Percentiles rank a stretch among this genome's conserved stretches.
These are phyloP conservation scores for Myopa tessellatipennis DNA, from an alignment of 2,888 invertebrate genomes.

Conservation along the genomic window DNA sequence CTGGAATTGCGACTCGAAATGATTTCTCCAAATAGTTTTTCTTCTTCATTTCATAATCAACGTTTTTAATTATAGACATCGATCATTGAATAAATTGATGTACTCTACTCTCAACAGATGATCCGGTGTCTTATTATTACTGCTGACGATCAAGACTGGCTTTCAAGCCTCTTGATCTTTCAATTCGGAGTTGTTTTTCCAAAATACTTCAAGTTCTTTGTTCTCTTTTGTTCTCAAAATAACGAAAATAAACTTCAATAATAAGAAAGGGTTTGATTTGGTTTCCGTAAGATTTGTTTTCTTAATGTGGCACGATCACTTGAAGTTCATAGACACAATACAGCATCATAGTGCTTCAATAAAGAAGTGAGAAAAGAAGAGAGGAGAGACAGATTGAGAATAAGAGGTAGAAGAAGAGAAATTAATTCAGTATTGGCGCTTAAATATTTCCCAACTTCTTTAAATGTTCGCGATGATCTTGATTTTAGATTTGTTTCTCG, in stretches of 20 bases:
- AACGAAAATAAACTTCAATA: neutral
- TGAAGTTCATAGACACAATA: constrained; percentile 17
- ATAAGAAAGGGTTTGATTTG: constrained; percentile 7
- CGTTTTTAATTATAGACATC: neutral
- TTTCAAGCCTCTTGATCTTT: constrained; percentile 20
- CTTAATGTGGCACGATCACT: constrained; percentile 7
- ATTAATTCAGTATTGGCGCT: constrained; percentile 30
- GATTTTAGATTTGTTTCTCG: no score
- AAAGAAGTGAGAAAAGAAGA: neutral
- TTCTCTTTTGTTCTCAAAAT: neutral
- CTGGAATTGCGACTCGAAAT: no score
- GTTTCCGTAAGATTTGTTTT: constrained; percentile 9
- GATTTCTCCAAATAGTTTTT: no score
- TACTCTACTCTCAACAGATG: neutral
- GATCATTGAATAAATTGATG: no score
- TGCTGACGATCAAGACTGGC: neutral
- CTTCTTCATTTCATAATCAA: neutral
- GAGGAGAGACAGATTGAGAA: neutral
- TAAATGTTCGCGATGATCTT: no score
- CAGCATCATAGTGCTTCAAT: neutral
- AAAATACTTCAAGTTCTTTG: constrained; percentile 8
- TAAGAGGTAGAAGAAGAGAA: neutral
- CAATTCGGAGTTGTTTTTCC: neutral
- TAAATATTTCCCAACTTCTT: constrained; percentile 22
- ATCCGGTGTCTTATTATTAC: neutral